Evolutionary conservation across 2,113 vertebrate species (phyloP), one percentile per base, ranked within the genome.

Genomic region (Motacilla alba): DNA sequence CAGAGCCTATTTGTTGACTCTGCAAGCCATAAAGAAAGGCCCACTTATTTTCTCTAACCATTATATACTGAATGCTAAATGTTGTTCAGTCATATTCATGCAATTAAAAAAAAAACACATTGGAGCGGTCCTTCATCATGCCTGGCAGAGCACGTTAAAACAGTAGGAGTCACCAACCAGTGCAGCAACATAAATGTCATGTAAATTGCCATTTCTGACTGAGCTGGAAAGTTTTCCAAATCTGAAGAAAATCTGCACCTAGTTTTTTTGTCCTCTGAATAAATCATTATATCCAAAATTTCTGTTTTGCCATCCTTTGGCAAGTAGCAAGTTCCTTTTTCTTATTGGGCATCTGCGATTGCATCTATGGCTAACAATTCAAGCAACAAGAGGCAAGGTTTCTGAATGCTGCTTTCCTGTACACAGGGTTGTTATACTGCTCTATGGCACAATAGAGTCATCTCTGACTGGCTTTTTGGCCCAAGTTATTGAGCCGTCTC

Each of bases 1-100:
- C 87, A 95, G 82, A 95, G 72, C 21, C 39, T 70, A 23, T 86
- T 93, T 96, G 50, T 92, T 91, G 83, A 84, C 77, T 89, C 56
- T 83, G 43, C 39, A 90, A 85, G 50, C 53, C 55, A 28, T 70
- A 76, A 94, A 96, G 87, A 94, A 95, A 93, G 80, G 37, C 11
- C 30, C 43, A 59, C 52, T 94, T 96, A 90, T 96, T 90, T 96
- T 80, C 86, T 78, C 64, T 63, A 67, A 43, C 43, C 70, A 76
- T 94, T 87, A 94, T 91, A 56, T 17, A 49, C 37, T 84, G 81
- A 93, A 79, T 89, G 81, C 33, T 89, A 89, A 58, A 83, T 83
- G 30, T 62, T 92, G 50, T 80, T 88, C 83, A 67, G 59, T 86
- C 55, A 59, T 66, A 80, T 43, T 66, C 1, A 2, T 59, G 37